Percentiles rank a stretch among this genome's conserved stretches.
These are phyloP conservation scores for Siniperca obscura DNA, from an alignment of 2,797 vertebrate species.

Conservation along the genomic window DNA sequence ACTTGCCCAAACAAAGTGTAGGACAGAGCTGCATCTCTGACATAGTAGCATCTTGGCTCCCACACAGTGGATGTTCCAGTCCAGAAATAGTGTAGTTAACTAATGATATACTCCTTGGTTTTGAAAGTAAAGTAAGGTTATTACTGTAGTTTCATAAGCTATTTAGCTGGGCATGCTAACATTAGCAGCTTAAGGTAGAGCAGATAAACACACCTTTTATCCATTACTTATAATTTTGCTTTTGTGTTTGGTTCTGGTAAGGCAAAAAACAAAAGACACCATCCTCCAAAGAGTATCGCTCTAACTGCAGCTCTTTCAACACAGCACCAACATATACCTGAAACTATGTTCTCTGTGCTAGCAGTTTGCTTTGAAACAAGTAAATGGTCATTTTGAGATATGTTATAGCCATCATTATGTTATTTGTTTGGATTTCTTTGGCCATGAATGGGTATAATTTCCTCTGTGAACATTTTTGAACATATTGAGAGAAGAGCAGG, in stretches of 20 bases:
- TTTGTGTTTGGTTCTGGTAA: not conserved
- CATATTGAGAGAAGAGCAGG: slow-evolving; percentile 63
- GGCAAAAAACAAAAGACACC: not conserved
- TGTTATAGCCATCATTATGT: not conserved
- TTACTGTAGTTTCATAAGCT: not conserved
- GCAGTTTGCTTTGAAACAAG: not conserved
- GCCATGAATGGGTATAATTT: slow-evolving; percentile 13
- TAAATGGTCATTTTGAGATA: not conserved
- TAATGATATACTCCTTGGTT: not conserved
- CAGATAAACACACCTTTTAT: not conserved
- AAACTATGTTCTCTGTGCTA: not conserved
- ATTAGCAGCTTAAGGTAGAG: not conserved
- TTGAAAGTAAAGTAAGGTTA: not conserved
- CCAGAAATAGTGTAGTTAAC: not conserved
- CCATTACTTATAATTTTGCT: not conserved
- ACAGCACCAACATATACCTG: not conserved
- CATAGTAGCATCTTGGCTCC: not conserved
- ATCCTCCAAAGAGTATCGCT: not conserved
- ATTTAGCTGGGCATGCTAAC: not conserved
- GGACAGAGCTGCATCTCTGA: too few relatives aligned
- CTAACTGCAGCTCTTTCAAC: not conserved
- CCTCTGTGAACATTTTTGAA: slow-evolving; percentile 43
- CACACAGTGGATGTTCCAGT: not conserved
- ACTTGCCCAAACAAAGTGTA: too few relatives aligned
- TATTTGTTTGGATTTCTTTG: slow-evolving; percentile 28